A percentile compares a stretch with the other conserved stretches of the same genome.
Evolutionary conservation across 2,113 vertebrate species (phyloP).

Genomic region (Vulpes vulpes): DNA sequence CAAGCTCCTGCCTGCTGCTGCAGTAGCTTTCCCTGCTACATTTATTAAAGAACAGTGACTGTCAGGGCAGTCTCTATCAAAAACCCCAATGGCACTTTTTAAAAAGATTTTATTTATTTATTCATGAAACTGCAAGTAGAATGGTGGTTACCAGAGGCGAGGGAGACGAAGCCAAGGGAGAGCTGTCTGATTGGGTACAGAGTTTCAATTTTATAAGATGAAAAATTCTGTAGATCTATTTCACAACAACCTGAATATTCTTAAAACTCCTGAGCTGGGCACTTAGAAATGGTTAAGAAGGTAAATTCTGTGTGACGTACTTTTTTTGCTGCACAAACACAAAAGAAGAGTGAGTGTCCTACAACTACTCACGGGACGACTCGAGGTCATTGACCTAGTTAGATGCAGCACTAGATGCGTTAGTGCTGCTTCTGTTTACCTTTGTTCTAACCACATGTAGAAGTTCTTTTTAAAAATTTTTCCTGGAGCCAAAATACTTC

Average conservation of each 20-base stretch:
- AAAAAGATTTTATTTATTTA: too few relatives aligned
- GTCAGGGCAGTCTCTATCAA: not conserved
- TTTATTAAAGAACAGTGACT: not conserved
- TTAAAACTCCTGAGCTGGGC: not conserved
- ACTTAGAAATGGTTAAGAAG: not conserved
- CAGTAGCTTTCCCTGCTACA: not conserved
- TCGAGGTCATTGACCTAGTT: not conserved
- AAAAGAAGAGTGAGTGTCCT: not conserved
- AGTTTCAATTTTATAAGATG: not conserved
- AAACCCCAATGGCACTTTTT: not conserved
- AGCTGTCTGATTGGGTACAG: not conserved
- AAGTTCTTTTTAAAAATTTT: not conserved
- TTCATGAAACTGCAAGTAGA: not conserved
- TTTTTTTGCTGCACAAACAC: not conserved
- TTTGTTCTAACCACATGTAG: not conserved
- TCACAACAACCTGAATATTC: not conserved
- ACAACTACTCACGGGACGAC: not conserved
- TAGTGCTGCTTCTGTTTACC: not conserved
- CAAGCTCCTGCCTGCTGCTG: conserved; percentile 1
- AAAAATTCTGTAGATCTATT: not conserved
- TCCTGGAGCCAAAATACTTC: not conserved
- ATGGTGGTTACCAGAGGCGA: not conserved
- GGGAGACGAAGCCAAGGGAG: fast-evolving
- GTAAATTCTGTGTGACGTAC: not conserved
- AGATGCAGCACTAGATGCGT: too few relatives aligned